Conservation (phyloP, 2,888 invertebrate genomes). For the Subacronicta megacephala region DNA sequence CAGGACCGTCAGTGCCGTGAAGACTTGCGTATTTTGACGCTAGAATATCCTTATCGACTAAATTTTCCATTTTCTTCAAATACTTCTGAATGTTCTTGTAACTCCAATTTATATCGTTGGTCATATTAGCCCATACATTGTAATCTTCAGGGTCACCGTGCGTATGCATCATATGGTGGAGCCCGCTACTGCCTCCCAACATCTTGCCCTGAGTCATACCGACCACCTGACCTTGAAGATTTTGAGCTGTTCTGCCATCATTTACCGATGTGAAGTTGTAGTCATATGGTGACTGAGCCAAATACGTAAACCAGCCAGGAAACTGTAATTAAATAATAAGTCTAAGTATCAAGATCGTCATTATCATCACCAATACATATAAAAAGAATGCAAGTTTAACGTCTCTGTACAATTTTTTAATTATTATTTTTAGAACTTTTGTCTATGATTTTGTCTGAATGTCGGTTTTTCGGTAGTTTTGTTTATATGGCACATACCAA, state of each 20-base stretch:
- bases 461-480: too few species aligned
- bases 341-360: too few species aligned
- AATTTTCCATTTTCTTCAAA: constrained; percentile 19
- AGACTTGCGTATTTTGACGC: not conserved
- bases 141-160: constrained; percentile 24
- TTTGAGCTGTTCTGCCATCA: constrained; percentile 25
- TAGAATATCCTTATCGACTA: constrained; percentile 5
- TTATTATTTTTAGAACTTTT: too few species aligned
- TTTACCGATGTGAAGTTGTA: constrained; percentile 23
- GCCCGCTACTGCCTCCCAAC: constrained; percentile 24
- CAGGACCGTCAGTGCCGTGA: constrained; percentile 23
- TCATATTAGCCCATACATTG: constrained; percentile 17
- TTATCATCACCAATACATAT: too few species aligned
- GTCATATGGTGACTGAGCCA: constrained; percentile 23
- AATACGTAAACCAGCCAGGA: constrained; percentile 11
- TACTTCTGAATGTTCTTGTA: constrained; percentile 16
- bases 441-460: too few species aligned
- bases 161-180: constrained; percentile 29
- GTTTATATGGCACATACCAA: too few species aligned
- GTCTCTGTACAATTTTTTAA: too few species aligned
- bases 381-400: too few species aligned
- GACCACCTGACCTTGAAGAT: constrained; percentile 13
- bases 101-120: constrained; percentile 18
- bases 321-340: constrained; percentile 9
- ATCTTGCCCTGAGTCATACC: constrained; percentile 23